Base-by-base conservation (phyloP, 1,140 invertebrate species). In the Mactra quadrangularis region DNA sequence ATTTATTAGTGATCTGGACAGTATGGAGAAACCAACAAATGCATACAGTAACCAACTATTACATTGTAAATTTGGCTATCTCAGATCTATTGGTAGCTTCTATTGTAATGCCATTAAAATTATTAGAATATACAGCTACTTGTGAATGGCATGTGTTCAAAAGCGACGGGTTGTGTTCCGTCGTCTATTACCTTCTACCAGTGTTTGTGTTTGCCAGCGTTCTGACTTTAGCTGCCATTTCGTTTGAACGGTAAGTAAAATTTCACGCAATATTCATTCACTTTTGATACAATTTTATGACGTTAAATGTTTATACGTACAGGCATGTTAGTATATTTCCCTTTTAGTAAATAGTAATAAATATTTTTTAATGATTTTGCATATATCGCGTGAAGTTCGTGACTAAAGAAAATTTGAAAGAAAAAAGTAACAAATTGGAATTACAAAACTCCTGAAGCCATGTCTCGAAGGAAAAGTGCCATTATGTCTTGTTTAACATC, bases 11-110 rank as follows among this genome's bases (percentile, higher is more conserved):
- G 29, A 92, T 92, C 35, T 89, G 87, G 86, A 91, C 90, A 13
- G 88, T 92, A 31, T 88, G 87, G 86, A 86, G 85, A 22, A 94
- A 94, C 84, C 88, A 89, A 13, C 90, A 92, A 55, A 94, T 94
- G 94, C 94, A 94, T 74, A 94, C 93, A 1, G 92, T 93, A 13
- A 94, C 94, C 59, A 94, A 94, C 87, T 94, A 93, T 83, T 94
- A 94, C 87, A 94, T 94, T 52, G 94, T 94, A 45, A 94, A 94
- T 86, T 83, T 94, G 50, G 93, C 93, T 0, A 84, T 92, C 11
- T 89, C 89, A 62, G 94, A 94, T 82, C 91, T 94, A 38, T 79
- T 94, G n/a, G 93, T 94, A 15, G 93, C 93, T 35, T 85, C 87
- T 7, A 92, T 94, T 62, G 94, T 94, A 3, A 90, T 94, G 71